Conservation (phyloP, 2,113 vertebrate genomes). For the Eurypyga helias region DNA sequence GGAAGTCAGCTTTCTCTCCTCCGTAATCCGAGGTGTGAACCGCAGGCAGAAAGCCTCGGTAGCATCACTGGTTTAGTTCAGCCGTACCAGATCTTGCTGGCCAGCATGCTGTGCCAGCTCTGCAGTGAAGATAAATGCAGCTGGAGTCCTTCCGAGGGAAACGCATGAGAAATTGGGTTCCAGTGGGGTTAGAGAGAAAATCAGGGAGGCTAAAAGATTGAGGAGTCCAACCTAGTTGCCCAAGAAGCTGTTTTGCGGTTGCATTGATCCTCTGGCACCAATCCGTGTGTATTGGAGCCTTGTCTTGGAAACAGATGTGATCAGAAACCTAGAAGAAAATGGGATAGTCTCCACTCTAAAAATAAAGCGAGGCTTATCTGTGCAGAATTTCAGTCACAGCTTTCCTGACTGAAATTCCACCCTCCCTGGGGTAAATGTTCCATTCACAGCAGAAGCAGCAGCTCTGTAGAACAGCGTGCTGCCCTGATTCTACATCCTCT, state of each 20-base stretch:
- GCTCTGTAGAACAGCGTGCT: not conserved
- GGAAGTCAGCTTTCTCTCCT: not conserved
- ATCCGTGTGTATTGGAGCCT: not conserved
- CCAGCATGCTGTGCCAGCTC: not conserved
- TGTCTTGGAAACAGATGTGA: not conserved
- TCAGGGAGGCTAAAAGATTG: not conserved
- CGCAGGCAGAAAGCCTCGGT: not conserved
- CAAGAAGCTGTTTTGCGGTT: not conserved
- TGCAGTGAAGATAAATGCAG: not conserved
- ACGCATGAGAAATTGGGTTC: not conserved
- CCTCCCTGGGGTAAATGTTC: not conserved
- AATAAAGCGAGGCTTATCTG: not conserved
- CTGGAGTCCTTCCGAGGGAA: not conserved
- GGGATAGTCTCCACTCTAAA: not conserved
- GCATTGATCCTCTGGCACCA: not conserved
- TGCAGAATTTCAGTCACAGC: not conserved
- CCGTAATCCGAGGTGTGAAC: not conserved
- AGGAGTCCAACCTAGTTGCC: not conserved
- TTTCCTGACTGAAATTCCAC: not conserved
- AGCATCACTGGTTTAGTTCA: not conserved
- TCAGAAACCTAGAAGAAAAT: not conserved
- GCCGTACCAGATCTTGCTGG: not conserved
- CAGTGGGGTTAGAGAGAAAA: not conserved
- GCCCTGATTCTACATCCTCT: not conserved
- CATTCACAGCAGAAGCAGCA: not conserved